A percentile compares a stretch with the other conserved stretches of the same genome.
Evolutionary conservation across 1,140 invertebrate species (phyloP).

Genomic region (Drosophila bocqueti): DNA sequence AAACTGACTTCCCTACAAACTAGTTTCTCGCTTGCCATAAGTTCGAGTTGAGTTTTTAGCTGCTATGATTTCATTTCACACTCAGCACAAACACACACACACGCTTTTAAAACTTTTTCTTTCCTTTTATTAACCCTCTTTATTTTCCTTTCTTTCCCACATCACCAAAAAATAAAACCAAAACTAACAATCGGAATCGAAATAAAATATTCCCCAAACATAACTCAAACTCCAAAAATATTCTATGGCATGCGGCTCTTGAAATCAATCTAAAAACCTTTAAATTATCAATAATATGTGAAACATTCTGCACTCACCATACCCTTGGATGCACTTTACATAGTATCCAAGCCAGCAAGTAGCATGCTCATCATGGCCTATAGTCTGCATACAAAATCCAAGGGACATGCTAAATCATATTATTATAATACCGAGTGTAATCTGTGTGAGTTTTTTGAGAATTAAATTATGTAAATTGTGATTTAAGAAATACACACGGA

Average conservation of each 20-base stretch:
- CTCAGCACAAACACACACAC: not conserved
- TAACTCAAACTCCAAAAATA: constrained; percentile 18
- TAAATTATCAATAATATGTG: constrained; percentile 8
- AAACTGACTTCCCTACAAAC: constrained; percentile 25
- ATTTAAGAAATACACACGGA: constrained; percentile 11
- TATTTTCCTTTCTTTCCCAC: constrained; percentile 42
- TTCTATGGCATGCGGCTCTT: constrained; percentile 37
- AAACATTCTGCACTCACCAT: constrained; percentile 10
- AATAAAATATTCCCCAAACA: constrained; percentile 17
- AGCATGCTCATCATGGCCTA: constrained; percentile 57
- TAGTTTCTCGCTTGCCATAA: constrained; percentile 20
- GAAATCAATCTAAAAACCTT: constrained; percentile 23
- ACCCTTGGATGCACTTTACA: constrained; percentile 9
- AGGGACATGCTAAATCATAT: constrained; percentile 21
- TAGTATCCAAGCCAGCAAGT: constrained; percentile 71
- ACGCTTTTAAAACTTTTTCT: constrained; percentile 16
- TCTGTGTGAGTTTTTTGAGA: constrained; percentile 21
- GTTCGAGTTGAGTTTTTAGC: constrained; percentile 5
- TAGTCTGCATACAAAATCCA: constrained; percentile 31
- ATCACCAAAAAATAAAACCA: constrained; percentile 6
- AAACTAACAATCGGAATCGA: constrained; percentile 50
- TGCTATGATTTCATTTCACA: constrained; percentile 39
- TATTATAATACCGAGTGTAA: constrained; percentile 17
- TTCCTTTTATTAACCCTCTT: constrained; percentile 45
- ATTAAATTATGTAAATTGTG: constrained; percentile 21